These are phyloP conservation scores for Dryomyza anilis DNA, from an alignment of 2,888 invertebrate genomes.

Conservation along the genomic window DNA sequence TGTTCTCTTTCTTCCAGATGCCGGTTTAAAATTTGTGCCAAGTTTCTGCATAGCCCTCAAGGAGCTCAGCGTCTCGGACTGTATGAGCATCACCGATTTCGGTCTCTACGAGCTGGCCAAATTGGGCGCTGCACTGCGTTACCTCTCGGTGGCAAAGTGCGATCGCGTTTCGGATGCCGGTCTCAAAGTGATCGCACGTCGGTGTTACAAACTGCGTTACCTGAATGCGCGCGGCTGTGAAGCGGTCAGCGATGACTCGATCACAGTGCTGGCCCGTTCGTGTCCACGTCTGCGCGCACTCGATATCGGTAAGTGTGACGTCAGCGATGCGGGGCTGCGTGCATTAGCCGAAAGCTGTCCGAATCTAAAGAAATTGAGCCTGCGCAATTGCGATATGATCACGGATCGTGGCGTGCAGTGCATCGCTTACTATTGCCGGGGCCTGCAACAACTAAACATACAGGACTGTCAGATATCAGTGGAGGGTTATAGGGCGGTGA, in stretches of 20 bases:
- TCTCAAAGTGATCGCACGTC: conserved; percentile 81
- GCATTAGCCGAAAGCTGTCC: conserved; percentile 88
- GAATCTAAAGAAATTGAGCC: conserved; percentile 85
- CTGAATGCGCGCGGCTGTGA: conserved; percentile 92
- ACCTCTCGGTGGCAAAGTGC: conserved; percentile 93
- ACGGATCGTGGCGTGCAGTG: conserved; percentile 88
- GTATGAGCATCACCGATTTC: conserved; percentile 86
- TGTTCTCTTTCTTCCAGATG: conserved; percentile 72
- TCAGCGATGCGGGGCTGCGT: conserved; percentile 85
- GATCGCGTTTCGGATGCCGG: conserved; percentile 91
- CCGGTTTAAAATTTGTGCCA: conserved; percentile 88
- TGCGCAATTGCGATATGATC: conserved; percentile 88
- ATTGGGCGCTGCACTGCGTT: conserved; percentile 85
- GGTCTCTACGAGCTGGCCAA: conserved; percentile 89
- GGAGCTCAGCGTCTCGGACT: conserved; percentile 90
- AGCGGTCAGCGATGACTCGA: conserved; percentile 90
- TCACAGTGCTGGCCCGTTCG: conserved; percentile 82
- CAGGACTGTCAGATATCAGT: conserved; percentile 91
- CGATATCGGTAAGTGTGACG: conserved; percentile 92
- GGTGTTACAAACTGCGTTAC: conserved; percentile 87
- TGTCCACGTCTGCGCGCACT: conserved; percentile 85
- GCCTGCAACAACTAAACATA: conserved; percentile 88
- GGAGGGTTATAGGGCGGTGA: conserved; percentile 88
- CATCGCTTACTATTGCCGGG: conserved; percentile 87
- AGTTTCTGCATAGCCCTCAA: conserved; percentile 84